Evolutionary conservation across 1,140 invertebrate genomes (phyloP).

Genomic region (Laupala kohalensis): DNA sequence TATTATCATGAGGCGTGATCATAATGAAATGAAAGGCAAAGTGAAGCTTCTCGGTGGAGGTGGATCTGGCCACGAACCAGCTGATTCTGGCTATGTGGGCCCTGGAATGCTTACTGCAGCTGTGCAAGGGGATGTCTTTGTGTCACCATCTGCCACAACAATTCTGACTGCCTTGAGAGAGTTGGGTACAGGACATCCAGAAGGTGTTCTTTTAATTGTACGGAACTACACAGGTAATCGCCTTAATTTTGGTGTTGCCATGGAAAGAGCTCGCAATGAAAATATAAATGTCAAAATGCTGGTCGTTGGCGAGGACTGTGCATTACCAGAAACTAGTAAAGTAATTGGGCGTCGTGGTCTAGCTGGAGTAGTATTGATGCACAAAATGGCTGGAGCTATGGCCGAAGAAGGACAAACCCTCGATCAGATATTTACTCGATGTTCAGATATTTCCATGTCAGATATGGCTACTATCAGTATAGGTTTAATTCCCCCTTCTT

Average conservation of each 20-base stretch:
- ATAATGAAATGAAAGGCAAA: constrained; percentile 23
- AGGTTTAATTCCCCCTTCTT: constrained; percentile 14
- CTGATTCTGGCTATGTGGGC: constrained; percentile 48
- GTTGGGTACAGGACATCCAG: constrained; percentile 23
- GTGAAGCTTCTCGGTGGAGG: constrained; percentile 52
- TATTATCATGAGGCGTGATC: constrained; percentile 34
- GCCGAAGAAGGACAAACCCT: constrained; percentile 39
- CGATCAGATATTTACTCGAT: constrained; percentile 21
- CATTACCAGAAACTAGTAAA: constrained; percentile 27
- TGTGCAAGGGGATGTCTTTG: constrained; percentile 45
- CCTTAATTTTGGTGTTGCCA: constrained; percentile 47
- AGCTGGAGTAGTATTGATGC: constrained; percentile 42
- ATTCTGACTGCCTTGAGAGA: constrained; percentile 38
- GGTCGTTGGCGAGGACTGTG: constrained; percentile 31
- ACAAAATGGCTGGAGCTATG: constrained; percentile 55
- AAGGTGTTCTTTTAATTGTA: constrained; percentile 41
- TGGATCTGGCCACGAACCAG: constrained; percentile 51
- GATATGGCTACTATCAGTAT: constrained; percentile 21
- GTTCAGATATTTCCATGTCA: background rate
- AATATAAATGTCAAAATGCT: constrained; percentile 29
- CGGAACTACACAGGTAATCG: constrained; percentile 51
- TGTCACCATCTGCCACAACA: constrained; percentile 38
- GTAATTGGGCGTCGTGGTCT: constrained; percentile 38
- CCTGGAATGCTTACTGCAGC: constrained; percentile 51
- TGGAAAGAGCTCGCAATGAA: constrained; percentile 32